A percentile compares a stretch with the other conserved stretches of the same genome.
Conservation (phyloP, 1,140 invertebrate species). For the Tetragnatha versicolor region DNA sequence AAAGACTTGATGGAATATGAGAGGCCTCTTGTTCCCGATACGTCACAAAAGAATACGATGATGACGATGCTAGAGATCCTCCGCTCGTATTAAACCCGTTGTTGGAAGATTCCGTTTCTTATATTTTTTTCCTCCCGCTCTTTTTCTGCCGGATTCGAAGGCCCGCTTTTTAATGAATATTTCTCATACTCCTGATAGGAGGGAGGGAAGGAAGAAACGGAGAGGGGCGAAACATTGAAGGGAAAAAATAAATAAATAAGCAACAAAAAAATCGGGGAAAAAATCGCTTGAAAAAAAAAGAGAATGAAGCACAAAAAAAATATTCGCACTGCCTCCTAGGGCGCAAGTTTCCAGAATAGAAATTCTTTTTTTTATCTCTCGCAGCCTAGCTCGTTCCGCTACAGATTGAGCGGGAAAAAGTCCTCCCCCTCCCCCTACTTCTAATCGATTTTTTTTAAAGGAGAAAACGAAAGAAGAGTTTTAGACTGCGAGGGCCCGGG, state of each 20-base stretch:
- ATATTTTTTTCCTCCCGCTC: neutral
- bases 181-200: conserved; percentile 24
- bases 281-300: neutral
- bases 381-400: conserved; percentile 26
- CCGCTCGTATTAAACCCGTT: conserved; percentile 28
- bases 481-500: neutral
- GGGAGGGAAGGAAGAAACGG: neutral
- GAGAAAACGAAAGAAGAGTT: conserved; percentile 41
- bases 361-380: conserved; percentile 14
- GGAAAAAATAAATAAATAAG: neutral
- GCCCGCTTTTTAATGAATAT: conserved; percentile 48
- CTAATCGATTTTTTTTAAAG: conserved; percentile 51
- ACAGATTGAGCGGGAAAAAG: conserved; percentile 37
- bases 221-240: no score
- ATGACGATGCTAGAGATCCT: conserved; percentile 13
- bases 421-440: neutral
- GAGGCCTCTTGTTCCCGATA: no score
- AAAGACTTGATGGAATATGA: no score
- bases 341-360: conserved; percentile 43
- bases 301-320: conserved; percentile 9
- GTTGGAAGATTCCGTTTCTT: conserved; percentile 23
- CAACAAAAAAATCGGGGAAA: neutral
- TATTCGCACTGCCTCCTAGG: conserved; percentile 4
- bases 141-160: conserved; percentile 7
- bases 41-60: conserved; percentile 18